Evolutionary conservation across 1,140 invertebrate genomes (phyloP).

Genomic region (Elymnias hypermnestra): DNA sequence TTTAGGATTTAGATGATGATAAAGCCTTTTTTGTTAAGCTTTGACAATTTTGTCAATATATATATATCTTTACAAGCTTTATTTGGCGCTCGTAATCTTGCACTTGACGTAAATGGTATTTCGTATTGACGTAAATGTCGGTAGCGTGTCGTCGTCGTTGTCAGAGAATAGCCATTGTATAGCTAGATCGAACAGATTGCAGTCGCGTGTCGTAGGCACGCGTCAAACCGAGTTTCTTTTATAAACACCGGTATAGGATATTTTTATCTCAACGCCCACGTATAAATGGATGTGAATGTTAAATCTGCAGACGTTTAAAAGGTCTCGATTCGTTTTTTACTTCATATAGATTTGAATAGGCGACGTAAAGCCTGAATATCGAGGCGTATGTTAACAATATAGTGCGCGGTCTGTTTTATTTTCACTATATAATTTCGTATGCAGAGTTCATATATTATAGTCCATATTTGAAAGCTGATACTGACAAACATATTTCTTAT

Average conservation of each 20-base stretch:
- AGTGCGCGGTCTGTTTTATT: background rate
- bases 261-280: constrained; percentile 33
- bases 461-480: background rate
- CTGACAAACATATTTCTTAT: background rate
- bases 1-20: no score
- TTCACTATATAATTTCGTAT: background rate
- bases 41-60: no score
- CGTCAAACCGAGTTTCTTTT: constrained; percentile 21
- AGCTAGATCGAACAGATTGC: constrained; percentile 22
- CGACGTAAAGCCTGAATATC: constrained; percentile 17
- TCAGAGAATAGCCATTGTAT: constrained; percentile 6
- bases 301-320: constrained; percentile 32
- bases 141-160: constrained; percentile 1
- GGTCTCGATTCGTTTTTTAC: constrained; percentile 30
- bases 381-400: constrained; percentile 15
- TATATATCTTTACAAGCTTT: no score
- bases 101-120: background rate
- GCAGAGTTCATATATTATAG: background rate
- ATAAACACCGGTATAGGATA: constrained; percentile 15
- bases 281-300: constrained; percentile 33
- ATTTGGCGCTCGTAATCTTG: no score
- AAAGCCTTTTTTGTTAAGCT: no score
- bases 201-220: constrained; percentile 27
- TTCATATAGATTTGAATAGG: constrained; percentile 27
- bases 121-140: background rate